Percentiles rank a stretch among this genome's conserved stretches.
Conservation (phyloP, 2,113 vertebrate species). For the Polypterus senegalus region DNA sequence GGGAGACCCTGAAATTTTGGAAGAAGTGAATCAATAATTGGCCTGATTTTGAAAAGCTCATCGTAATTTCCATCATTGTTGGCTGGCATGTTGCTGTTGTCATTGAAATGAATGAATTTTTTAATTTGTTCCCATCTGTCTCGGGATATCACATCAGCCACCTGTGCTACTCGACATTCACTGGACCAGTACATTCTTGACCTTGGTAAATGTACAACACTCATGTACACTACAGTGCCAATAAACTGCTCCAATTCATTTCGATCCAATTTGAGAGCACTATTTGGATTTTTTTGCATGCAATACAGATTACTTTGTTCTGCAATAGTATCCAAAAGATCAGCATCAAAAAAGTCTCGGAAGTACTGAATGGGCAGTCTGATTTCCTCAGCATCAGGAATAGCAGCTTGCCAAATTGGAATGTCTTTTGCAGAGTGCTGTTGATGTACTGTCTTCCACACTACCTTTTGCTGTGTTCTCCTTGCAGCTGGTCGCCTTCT, state of each 20-base stretch:
- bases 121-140: constrained; percentile 20
- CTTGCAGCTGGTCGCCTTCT: no score
- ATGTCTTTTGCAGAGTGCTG: constrained; percentile 5
- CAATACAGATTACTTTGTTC: constrained; percentile 18
- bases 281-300: constrained; percentile 19
- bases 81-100: constrained; percentile 12
- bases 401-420: constrained; percentile 16
- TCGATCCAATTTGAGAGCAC: constrained; percentile 17
- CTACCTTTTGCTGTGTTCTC: constrained; percentile 3
- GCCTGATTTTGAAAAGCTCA: constrained; percentile 21
- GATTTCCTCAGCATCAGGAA: constrained; percentile 12
- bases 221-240: constrained; percentile 19
- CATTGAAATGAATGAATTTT: constrained; percentile 17
- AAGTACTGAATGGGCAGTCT: constrained; percentile 17
- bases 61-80: constrained; percentile 9
- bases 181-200: constrained; percentile 18
- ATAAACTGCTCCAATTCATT: constrained; percentile 23
- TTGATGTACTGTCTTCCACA: constrained; percentile 19
- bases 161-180: constrained; percentile 19
- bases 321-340: constrained; percentile 12
- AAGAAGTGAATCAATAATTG: constrained; percentile 20
- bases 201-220: constrained; percentile 17
- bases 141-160: constrained; percentile 18
- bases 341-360: constrained; percentile 10
- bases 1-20: constrained; percentile 20